Base-by-base conservation (phyloP, 2,113 vertebrate genomes). In the Gallinago jamesoni region DNA sequence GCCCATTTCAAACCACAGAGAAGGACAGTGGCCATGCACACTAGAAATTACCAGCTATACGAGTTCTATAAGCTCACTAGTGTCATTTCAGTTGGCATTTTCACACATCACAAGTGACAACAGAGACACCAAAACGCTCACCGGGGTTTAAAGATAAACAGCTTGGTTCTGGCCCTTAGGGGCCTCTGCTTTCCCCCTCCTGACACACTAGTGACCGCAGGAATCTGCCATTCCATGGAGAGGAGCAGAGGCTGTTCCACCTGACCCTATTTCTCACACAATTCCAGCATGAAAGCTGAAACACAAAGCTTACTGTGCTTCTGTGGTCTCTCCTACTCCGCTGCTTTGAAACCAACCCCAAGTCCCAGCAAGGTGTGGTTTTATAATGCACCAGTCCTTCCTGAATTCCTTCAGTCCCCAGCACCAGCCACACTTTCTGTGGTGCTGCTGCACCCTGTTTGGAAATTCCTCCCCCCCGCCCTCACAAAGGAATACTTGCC, bases 401-500 rank as follows among this genome's bases (percentile, higher is more conserved):
- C 76, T 59, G 20, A 67, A 23, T 20, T 75, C 27, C 80, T 56
- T 30, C 23, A 41, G 7, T 1, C 48, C 52, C 43, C 28, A 90
- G 67, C 47, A 52, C 48, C 45, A 33, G 53, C 41, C 60, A 45
- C 0, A 1, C n/a, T 55, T 83, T 66, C 82, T 77, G 50, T 9
- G 12, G 52, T 14, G 35, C 33, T 14, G 35, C 33, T 43, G 41
- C 23, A 60, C 7, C 37, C 67, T 59, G 31, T 22, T 5, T 39
- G 84, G 8, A 56, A 12, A 11, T 12, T 14, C 39, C 39, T 11
- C 39, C 39, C 39, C 39, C 39, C 10, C n/a, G n/a, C n/a, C n/a
- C n/a, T n/a, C n/a, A 12, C 14, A 28, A 35, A 50, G 25, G 28
- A 90, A 31, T 25, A 84, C 98, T 96, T 77, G 98, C 99, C 99